phyloP scores from a whole-genome alignment of 2,888 invertebrate genomes.

The Fragum fragum region DNA sequence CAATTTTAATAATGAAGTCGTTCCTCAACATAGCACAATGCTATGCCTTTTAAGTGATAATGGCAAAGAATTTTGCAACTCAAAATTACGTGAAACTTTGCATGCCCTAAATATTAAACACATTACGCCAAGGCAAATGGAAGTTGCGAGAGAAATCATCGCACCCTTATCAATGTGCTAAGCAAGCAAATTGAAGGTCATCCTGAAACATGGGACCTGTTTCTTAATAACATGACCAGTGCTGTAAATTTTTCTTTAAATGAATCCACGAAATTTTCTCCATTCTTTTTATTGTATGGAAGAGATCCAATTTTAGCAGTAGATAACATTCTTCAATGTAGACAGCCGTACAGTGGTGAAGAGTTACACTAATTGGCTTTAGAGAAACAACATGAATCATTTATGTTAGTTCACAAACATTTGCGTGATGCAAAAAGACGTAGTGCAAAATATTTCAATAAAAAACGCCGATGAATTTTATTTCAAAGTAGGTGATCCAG shows the following conservation, averaged over 20 bases:
- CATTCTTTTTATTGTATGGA: conserved; percentile 50
- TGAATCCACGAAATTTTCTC: conserved; percentile 40
- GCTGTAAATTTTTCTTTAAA: conserved; percentile 45
- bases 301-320: conserved; percentile 39
- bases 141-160: conserved; percentile 22
- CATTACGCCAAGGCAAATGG: conserved; percentile 31
- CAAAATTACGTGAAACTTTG: conserved; percentile 33
- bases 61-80: conserved; percentile 38
- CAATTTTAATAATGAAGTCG: conserved; percentile 20
- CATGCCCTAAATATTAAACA: conserved; percentile 41
- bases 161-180: conserved; percentile 23
- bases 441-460: conserved; percentile 37
- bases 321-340: conserved; percentile 44
- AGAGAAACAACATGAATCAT: conserved; percentile 52
- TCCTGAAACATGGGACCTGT: conserved; percentile 45
- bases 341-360: conserved; percentile 42
- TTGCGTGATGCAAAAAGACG: conserved; percentile 31
- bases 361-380: conserved; percentile 47
- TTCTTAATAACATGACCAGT: conserved; percentile 44
- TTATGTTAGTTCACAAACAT: conserved; percentile 47
- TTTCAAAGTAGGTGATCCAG: conserved; percentile 50
- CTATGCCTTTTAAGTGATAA: conserved; percentile 43
- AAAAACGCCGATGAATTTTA: conserved; percentile 31
- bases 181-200: conserved; percentile 37
- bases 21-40: conserved; percentile 33